Base-by-base conservation (phyloP, 1,140 invertebrate species). In the Drosophila pallidifrons region DNA sequence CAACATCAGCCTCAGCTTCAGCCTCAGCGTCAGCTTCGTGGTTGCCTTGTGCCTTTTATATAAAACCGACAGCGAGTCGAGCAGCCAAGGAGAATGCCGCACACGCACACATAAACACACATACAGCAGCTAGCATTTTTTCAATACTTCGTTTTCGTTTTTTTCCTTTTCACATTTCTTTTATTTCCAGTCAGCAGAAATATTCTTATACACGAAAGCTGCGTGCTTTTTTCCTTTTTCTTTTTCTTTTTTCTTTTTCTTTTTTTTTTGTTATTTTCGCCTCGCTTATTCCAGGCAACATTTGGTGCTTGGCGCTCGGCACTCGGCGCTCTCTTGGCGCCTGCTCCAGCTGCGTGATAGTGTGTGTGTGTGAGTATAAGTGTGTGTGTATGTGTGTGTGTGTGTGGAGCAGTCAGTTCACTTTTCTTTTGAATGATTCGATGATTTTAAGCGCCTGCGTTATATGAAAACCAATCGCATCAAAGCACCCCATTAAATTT, bases 391-490 rank as follows among this genome's bases (percentile, higher is more conserved):
- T 25, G 20, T 4, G 20, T 25, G 20, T 71, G 63, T 57, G 79
- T 81, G 75, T 79, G 77, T 74, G 75, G 73, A 81, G 88, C 81
- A 74, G 86, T 79, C 82, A 90, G 89, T 85, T 90, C 82, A 86
- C 85, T 91, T 91, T 91, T 91, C 89, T 91, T 92, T 91, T 91
- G 91, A 92, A 92, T 92, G 91, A 92, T 92, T 92, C 91, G 91
- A 92, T 92, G 91, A 92, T 92, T 92, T 92, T 91, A 92, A 92
- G 91, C 91, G 91, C 91, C 91, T 92, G 91, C 91, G 91, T 92
- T 92, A 92, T 92, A 91, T 92, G 91, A 92, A 92, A 92, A 92
- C 91, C 91, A 92, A 92, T 92, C 91, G 91, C 91, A 92, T 92
- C 91, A 92, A 92, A 92, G 91, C 91, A 92, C 91, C 91, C 91